These are phyloP conservation scores for Lepus europaeus DNA, from an alignment of 2,113 vertebrate genomes.

Conservation along the genomic window DNA sequence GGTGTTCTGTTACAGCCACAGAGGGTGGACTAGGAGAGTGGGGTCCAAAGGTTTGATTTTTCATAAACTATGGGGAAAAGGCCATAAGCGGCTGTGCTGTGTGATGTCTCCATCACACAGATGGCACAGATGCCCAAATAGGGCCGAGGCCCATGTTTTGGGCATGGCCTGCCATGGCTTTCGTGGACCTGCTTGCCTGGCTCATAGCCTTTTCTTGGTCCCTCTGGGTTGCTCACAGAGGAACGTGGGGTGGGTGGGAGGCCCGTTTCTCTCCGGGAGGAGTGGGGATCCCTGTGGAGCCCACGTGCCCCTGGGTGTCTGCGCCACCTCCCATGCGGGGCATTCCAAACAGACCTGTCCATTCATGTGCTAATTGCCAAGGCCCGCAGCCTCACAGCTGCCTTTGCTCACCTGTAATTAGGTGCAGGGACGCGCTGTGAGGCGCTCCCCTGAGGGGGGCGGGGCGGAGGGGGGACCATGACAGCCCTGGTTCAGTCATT, in stretches of 20 bases:
- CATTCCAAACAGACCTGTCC: constrained; percentile 58
- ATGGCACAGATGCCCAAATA: background rate
- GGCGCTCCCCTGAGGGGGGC: background rate
- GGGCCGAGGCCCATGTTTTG: background rate
- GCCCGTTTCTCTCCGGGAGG: background rate
- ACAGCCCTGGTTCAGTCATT: constrained; percentile 66
- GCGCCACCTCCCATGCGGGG: background rate
- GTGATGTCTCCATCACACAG: background rate
- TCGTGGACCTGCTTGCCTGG: background rate
- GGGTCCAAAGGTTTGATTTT: background rate
- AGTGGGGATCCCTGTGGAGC: background rate
- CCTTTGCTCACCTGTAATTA: constrained; percentile 76
- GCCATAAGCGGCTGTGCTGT: background rate
- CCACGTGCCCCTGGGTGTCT: background rate
- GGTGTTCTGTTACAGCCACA: no score
- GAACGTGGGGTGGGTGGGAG: background rate
- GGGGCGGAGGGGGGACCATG: background rate
- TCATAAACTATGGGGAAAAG: background rate
- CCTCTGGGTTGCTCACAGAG: background rate
- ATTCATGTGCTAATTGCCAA: constrained; percentile 62
- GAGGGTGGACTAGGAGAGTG: no score
- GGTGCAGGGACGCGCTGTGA: constrained; percentile 59
- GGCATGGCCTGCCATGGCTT: background rate
- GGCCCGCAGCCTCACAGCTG: background rate
- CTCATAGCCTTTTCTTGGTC: background rate